Base-by-base conservation (phyloP, 2,888 invertebrate species). In the Tiphia femorata region DNA sequence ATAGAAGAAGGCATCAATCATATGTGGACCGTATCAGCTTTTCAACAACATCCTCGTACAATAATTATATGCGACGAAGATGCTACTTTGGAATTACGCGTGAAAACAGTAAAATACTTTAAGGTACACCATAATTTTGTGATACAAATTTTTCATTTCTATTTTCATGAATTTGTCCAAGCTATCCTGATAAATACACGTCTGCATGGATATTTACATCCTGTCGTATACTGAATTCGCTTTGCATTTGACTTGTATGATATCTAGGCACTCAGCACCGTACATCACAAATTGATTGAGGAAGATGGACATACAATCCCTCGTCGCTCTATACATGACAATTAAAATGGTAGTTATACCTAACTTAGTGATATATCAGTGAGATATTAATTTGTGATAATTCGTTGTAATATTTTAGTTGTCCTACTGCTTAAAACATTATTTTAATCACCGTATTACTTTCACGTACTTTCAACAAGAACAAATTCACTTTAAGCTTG, bases 1-100 rank as follows among this genome's bases (percentile, higher is more conserved):
- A 95, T 99, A 75, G 99, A 99, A 86, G 96, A 98, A 84, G 98
- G 98, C 51, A 92, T 99, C 8, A 98, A 96, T 86, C 98, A 99
- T 85, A 99, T 99, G 98, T 99, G 98, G 97, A 99, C 99, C 0
- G 98, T 98, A 35, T 97, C 97, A 38, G 98, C 98, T 46, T 97
- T 99, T 87, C 98, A 97, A 84, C 95, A 96, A 84, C 98, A 99
- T 85, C 91, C 93, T 42, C 90, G 91, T 77, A 92, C 97, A 21
- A 87, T 97, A 55, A 96, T 98, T 88, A 88, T 99, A 62, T 97
- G 97, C 84, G 98, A 99, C 84, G 98, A 99, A 85, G 96, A 94
- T 85, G 98, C 99, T 62, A 99, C 99, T 33, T 86, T 96, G 69
- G 98, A 99, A 86, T 88, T 99, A 72, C 90, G 95, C 77, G 98